A percentile compares a stretch with the other conserved stretches of the same genome.
These are phyloP conservation scores for Dasyprocta punctata DNA, from an alignment of 2,113 vertebrate genomes.

Conservation along the genomic window DNA sequence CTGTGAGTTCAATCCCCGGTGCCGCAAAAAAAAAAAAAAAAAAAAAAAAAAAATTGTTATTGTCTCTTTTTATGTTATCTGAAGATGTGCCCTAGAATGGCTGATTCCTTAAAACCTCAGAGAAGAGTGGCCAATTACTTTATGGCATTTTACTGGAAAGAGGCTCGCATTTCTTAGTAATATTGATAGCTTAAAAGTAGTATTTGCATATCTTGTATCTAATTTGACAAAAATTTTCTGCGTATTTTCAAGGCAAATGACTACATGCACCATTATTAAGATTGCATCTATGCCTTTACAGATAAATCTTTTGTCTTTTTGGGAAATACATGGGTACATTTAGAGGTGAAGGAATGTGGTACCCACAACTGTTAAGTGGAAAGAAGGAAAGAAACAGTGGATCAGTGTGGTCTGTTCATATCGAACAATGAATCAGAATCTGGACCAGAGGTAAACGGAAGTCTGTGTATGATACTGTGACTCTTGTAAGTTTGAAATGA, in stretches of 20 bases:
- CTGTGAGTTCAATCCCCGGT: too few relatives aligned
- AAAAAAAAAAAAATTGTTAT: background rate
- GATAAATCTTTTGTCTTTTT: background rate
- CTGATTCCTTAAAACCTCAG: slow-evolving; percentile 7
- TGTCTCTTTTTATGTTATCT: background rate
- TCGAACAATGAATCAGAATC: background rate
- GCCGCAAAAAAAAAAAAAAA: too few relatives aligned
- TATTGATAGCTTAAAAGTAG: slow-evolving; percentile 21
- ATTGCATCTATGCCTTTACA: background rate
- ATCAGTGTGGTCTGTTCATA: background rate
- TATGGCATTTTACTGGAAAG: background rate
- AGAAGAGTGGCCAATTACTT: background rate
- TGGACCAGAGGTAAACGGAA: background rate
- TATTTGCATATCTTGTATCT: background rate
- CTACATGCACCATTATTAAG: background rate
- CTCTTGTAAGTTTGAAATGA: background rate
- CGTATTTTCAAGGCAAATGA: slow-evolving; percentile 12
- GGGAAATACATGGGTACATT: background rate
- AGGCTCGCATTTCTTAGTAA: background rate
- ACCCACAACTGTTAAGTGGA: background rate
- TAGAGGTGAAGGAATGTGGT: background rate
- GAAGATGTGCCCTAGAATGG: background rate
- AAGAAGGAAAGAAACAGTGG: background rate
- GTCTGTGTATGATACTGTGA: background rate
- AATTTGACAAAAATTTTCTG: background rate